Conservation (phyloP, 2,797 vertebrate species). For the Sarcoramphus papa region DNA sequence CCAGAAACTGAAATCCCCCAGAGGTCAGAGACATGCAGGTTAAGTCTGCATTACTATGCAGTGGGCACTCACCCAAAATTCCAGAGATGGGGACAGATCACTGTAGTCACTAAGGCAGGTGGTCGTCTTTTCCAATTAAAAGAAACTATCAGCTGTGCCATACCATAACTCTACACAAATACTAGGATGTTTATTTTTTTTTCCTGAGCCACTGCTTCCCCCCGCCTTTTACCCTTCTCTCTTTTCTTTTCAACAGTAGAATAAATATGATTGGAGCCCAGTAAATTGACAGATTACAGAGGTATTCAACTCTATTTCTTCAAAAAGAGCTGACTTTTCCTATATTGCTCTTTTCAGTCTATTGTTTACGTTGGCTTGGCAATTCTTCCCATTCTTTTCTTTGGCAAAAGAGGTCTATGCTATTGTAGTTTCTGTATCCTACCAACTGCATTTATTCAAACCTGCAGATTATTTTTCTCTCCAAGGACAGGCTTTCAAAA, state of each 20-base stretch:
- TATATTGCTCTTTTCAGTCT: not conserved
- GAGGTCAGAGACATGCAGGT: not conserved
- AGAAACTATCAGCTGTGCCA: not conserved
- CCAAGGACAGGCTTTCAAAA: not conserved
- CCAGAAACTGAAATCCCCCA: not conserved
- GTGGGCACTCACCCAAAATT: not conserved
- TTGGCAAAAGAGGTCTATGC: not conserved
- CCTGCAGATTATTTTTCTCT: conserved; percentile 16
- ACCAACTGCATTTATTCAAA: conserved; percentile 12
- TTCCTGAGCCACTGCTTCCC: not conserved
- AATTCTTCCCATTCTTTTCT: not conserved
- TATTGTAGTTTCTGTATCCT: not conserved
- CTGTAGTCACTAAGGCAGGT: not conserved
- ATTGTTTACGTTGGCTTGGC: not conserved
- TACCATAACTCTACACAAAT: not conserved
- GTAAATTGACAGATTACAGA: not conserved
- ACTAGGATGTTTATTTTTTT: not conserved
- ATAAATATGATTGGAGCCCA: not conserved
- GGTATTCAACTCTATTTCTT: not conserved
- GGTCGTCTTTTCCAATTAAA: not conserved
- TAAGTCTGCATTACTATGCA: not conserved
- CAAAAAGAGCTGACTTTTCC: not conserved
- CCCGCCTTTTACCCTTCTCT: not conserved
- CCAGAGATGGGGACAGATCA: rapidly evolving
- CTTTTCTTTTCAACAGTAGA: not conserved